Percentiles rank a stretch among this genome's conserved stretches.
Evolutionary conservation across 2,113 vertebrate species (phyloP).

Genomic region (Elanoides forficatus): DNA sequence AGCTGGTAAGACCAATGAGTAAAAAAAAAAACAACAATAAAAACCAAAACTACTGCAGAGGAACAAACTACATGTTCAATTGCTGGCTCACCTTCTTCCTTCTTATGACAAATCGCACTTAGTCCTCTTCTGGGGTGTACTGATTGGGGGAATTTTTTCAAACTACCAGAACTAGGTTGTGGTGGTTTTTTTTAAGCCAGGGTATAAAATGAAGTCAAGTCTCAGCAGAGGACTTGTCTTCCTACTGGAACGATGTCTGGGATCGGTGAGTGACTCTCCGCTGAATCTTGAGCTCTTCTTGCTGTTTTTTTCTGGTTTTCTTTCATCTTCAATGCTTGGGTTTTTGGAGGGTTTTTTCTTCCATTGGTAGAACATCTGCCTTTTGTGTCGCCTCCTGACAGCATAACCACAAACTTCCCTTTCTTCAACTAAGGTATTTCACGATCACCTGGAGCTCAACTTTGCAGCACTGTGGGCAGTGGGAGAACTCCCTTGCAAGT

Average conservation of each 20-base stretch:
- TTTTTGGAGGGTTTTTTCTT: not conserved
- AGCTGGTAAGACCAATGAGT: not conserved
- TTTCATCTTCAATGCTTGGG: accelerated
- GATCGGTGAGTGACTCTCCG: not conserved
- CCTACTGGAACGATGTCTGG: not conserved
- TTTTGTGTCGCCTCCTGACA: not conserved
- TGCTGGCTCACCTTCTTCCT: not conserved
- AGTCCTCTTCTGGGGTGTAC: accelerated
- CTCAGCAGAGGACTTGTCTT: not conserved
- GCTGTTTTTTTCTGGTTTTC: not conserved
- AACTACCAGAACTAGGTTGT: too few species aligned
- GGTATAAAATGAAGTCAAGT: not conserved
- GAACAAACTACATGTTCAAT: not conserved
- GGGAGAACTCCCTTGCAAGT: not conserved
- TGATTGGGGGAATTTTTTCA: not conserved
- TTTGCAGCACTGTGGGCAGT: accelerated
- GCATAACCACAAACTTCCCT: not conserved
- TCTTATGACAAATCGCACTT: not conserved
- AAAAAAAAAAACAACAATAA: not conserved
- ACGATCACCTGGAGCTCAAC: not conserved
- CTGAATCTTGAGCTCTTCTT: accelerated
- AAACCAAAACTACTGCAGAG: not conserved
- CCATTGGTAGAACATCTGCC: too few species aligned
- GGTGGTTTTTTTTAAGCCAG: not conserved
- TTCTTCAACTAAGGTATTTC: too few species aligned